Conservation (phyloP, 2,888 invertebrate species). For the Pyrocoelia pectoralis region DNA sequence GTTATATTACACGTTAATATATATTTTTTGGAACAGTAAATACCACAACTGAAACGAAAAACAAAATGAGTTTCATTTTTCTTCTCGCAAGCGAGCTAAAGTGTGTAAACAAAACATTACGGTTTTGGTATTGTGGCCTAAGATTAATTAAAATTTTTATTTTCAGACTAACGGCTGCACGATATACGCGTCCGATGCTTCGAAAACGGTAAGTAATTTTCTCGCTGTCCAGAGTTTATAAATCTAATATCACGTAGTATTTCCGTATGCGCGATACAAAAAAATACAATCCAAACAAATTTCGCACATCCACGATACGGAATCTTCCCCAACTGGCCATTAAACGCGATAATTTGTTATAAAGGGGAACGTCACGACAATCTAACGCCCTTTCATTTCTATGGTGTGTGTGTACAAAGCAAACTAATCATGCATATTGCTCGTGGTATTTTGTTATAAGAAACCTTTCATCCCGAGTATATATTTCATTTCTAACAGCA, state of each 20-base stretch:
- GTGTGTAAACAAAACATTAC: background rate
- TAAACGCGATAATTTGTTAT: constrained; percentile 7
- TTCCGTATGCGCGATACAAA: background rate
- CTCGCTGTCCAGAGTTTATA: background rate
- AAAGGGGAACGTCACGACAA: constrained; percentile 6
- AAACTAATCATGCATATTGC: constrained; percentile 11
- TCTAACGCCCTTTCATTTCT: constrained; percentile 6
- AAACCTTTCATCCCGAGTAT: background rate
- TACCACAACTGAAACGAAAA: constrained; percentile 24
- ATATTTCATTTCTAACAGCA: constrained; percentile 2
- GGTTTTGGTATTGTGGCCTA: background rate
- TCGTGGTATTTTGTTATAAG: constrained; percentile 10
- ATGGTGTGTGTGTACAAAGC: constrained; percentile 5
- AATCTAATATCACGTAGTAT: background rate
- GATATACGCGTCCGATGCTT: background rate
- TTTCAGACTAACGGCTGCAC: background rate
- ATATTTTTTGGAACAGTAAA: constrained; percentile 23
- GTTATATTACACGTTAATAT: constrained; percentile 26
- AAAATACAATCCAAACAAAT: background rate
- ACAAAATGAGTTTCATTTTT: constrained; percentile 25
- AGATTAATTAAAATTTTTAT: constrained; percentile 2
- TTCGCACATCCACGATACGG: background rate
- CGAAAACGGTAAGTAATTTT: background rate
- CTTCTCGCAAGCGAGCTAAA: constrained; percentile 12
- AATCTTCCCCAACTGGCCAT: background rate